phyloP scores from a whole-genome alignment of 2,888 invertebrate species.

The Leptarthrus brevirostris region DNA sequence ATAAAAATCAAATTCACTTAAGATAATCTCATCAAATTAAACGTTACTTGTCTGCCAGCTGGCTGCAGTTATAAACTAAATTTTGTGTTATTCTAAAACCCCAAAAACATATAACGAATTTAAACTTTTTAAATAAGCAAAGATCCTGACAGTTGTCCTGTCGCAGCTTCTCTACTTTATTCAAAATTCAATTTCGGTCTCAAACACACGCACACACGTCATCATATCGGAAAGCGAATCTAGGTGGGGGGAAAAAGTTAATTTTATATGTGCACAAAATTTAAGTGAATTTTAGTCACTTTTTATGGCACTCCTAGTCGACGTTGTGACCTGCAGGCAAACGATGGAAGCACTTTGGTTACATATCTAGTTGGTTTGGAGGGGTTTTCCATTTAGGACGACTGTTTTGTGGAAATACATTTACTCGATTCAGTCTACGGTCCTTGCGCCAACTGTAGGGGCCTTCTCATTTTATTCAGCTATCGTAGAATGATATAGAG shows the following conservation, averaged over 20 bases:
- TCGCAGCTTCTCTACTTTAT: too few relatives aligned
- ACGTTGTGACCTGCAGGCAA: slow-evolving; percentile 17
- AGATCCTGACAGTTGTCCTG: too few relatives aligned
- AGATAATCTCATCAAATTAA: too few relatives aligned
- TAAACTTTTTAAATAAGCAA: too few relatives aligned
- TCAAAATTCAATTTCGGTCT: too few relatives aligned
- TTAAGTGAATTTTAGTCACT: slow-evolving; percentile 43
- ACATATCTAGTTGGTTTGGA: slow-evolving; percentile 10
- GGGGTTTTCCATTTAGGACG: slow-evolving; percentile 19
- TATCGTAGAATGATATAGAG: background rate
- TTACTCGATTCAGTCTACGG: background rate
- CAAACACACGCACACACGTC: too few relatives aligned
- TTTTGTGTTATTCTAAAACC: too few relatives aligned
- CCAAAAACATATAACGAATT: too few relatives aligned
- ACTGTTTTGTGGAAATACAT: slow-evolving; percentile 4
- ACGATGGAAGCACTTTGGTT: background rate
- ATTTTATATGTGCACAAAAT: slow-evolving; percentile 43
- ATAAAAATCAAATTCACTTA: too few relatives aligned
- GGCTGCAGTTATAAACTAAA: too few relatives aligned
- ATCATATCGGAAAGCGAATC: too few relatives aligned
- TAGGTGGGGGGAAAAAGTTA: slow-evolving; percentile 33
- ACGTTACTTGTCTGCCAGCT: too few relatives aligned
- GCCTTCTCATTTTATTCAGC: background rate
- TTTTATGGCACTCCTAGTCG: background rate
- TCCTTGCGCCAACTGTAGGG: slow-evolving; percentile 2